These are phyloP conservation scores for Bombus sibiricus DNA, from an alignment of 1,140 invertebrate genomes.

Conservation along the genomic window DNA sequence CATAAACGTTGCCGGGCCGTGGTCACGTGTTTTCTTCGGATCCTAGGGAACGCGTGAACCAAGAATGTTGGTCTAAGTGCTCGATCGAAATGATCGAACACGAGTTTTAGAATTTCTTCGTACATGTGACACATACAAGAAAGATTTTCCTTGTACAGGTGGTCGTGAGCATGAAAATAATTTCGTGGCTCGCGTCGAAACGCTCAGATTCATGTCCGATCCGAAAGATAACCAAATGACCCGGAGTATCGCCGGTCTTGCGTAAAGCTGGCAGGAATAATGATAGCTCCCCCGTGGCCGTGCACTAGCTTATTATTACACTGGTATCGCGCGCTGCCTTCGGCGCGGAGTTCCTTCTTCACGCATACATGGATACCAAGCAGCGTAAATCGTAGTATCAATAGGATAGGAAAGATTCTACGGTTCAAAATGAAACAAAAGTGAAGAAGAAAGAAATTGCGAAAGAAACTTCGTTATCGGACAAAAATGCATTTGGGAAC, in stretches of 20 bases:
- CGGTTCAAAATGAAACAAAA: not conserved
- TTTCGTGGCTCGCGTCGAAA: not conserved
- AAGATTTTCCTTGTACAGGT: no score
- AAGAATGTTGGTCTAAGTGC: not conserved
- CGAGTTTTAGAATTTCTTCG: not conserved
- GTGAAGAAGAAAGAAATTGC: not conserved
- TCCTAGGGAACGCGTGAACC: not conserved
- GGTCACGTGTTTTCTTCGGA: not conserved
- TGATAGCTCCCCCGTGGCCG: conserved; percentile 3
- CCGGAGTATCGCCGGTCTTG: not conserved
- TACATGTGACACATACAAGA: no score
- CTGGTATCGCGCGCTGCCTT: conserved; percentile 32
- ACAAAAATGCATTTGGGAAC: no score
- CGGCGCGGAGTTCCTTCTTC: conserved; percentile 38
- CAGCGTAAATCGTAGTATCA: not conserved
- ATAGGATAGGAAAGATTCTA: not conserved
- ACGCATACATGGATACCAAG: not conserved
- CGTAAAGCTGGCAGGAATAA: conserved; percentile 25
- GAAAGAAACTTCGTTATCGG: no score
- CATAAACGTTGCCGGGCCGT: not conserved
- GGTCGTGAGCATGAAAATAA: not conserved
- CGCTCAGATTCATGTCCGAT: not conserved
- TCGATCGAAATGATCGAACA: not conserved
- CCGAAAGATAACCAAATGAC: conserved; percentile 36
- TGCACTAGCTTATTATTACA: conserved; percentile 35